Conservation (phyloP, 2,113 vertebrate genomes). For the Semnornis frantzii region DNA sequence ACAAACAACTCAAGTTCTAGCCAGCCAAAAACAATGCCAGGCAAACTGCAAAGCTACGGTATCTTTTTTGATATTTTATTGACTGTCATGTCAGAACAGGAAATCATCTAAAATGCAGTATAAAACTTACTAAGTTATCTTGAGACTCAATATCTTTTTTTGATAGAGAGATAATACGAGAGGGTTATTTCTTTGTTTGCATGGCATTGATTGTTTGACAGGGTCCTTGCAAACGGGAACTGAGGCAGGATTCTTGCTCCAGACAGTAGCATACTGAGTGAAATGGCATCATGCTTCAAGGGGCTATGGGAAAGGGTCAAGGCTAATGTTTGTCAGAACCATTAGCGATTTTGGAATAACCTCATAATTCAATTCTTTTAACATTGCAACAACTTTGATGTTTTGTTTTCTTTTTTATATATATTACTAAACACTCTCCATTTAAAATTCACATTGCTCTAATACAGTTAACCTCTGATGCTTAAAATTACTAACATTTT, state of each 20-base stretch:
- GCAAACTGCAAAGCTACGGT: not conserved
- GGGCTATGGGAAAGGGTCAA: not conserved
- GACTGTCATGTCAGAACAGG: not conserved
- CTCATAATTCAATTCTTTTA: not conserved
- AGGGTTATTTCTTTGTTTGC: not conserved
- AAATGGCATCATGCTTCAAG: not conserved
- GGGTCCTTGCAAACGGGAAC: not conserved
- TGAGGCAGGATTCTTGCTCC: not conserved
- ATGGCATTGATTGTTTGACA: not conserved
- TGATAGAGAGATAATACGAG: not conserved
- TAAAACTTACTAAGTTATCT: not conserved
- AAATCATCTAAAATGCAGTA: not conserved
- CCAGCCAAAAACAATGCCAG: not conserved
- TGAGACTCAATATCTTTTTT: not conserved
- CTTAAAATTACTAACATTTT: not conserved
- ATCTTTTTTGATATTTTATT: conserved; percentile 57
- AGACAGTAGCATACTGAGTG: not conserved
- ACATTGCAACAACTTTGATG: accelerated
- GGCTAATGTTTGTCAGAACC: not conserved
- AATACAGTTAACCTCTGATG: not conserved
- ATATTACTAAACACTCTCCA: not conserved
- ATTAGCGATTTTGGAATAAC: not conserved
- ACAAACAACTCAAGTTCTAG: conserved; percentile 10
- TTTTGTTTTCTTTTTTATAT: not conserved
- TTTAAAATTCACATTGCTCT: not conserved